These are phyloP conservation scores for Champsocephalus esox DNA, from an alignment of 2,797 vertebrate species.

Conservation along the genomic window DNA sequence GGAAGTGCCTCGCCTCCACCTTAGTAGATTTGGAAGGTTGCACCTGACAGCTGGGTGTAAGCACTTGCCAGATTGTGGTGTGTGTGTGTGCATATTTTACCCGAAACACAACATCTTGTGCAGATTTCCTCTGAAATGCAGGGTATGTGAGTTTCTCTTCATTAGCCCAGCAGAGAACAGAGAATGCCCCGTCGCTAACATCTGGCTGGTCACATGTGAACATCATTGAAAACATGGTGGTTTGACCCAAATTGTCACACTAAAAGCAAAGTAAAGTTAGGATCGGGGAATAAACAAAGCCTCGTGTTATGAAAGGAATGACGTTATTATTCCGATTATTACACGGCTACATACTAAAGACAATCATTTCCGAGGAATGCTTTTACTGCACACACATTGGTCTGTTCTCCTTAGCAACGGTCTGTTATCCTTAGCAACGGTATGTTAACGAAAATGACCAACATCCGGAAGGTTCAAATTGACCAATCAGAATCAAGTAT, in stretches of 20 bases:
- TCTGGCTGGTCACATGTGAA: constrained; percentile 45
- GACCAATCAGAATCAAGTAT: no score
- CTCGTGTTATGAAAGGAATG: no score
- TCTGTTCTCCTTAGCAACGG: no score
- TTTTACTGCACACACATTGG: no score
- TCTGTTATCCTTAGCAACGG: no score
- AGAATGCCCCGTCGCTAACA: constrained; percentile 27
- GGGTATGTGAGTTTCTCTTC: constrained; percentile 1
- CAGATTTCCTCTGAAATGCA: constrained; percentile 17
- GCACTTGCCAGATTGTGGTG: constrained; percentile 23
- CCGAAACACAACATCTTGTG: constrained; percentile 15
- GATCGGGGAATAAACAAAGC: constrained; percentile 10
- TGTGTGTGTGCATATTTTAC: constrained; percentile 18
- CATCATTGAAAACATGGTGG: constrained; percentile 34
- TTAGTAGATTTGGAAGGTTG: constrained; percentile 34
- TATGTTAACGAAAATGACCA: no score
- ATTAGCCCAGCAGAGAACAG: constrained; percentile 6
- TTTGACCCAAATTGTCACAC: constrained; percentile 44
- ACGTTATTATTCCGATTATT: no score
- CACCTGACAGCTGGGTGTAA: constrained; percentile 28
- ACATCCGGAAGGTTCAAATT: no score
- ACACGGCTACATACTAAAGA: no score
- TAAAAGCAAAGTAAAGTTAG: constrained; percentile 28
- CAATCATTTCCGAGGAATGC: no score
- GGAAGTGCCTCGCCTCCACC: constrained; percentile 25